Evolutionary conservation across 2,888 invertebrate species (phyloP), one percentile per base, ranked within the genome.

Genomic region (Biston betularia): DNA sequence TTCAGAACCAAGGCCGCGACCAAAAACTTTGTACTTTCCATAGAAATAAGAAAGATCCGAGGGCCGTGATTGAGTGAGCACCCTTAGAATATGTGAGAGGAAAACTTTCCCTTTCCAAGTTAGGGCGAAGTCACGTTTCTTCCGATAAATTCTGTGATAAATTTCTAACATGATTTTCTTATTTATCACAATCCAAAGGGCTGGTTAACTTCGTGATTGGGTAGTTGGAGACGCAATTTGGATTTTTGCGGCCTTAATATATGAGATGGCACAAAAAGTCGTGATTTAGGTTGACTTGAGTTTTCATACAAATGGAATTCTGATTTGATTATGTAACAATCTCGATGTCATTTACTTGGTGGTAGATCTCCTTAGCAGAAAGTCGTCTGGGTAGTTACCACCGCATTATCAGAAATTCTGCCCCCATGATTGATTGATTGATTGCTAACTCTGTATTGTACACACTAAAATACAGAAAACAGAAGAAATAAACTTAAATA

Each of bases 121-220:
- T 66, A 65, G 48, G 68, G 58, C 62, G 58, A 60, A 73, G 73
- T 71, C 73, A 73, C 73, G 73, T 71, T 63, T 46, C 56, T 49
- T 50, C 50, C 48, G 71, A 71, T 68, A 58, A 64, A 64, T 67
- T 62, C 65, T 64, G 49, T 64, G 70, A 70, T 72, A 72, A 70
- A 64, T 66, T 67, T 48, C 56, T 63, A 63, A 68, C 63, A 63
- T 68, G 67, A 68, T 68, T 68, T 68, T 63, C 67, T 68, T 68
- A 68, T 68, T 68, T 68, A 68, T 68, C 54, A 59, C 66, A 68
- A 63, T 67, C 59, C 59, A 63, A 63, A 63, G 40, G 67, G 63
- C 67, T 68, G 63, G 67, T 68, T 68, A 68, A 68, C 67, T 68
- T 68, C 50, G 63, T 52, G 67, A 68, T 63, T 59, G 59, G 60